Percentiles rank a stretch among this genome's conserved stretches.
Evolutionary conservation across 2,797 vertebrate species (phyloP).

Genomic region (Lepilemur septentrionalis): DNA sequence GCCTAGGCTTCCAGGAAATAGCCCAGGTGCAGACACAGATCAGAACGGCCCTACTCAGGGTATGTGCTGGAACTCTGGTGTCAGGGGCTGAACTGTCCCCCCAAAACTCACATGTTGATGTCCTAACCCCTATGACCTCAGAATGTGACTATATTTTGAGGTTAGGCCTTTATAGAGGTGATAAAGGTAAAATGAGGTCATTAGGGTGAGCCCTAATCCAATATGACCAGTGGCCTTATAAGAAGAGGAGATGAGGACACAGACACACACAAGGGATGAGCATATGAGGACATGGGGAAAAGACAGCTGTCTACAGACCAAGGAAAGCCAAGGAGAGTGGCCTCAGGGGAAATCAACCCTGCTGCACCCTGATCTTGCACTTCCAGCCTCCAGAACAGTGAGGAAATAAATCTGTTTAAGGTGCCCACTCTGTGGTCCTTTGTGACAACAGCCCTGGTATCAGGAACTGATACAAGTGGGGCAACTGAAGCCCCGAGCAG

Average conservation of each 20-base stretch:
- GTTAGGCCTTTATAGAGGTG: background rate
- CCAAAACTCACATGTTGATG: background rate
- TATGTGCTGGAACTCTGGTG: background rate
- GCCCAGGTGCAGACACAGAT: background rate
- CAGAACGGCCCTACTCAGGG: background rate
- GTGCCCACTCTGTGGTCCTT: background rate
- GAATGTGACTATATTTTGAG: background rate
- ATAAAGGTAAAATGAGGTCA: background rate
- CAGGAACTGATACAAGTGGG: background rate
- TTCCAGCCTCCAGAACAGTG: background rate
- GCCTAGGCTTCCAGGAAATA: background rate
- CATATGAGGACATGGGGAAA: background rate
- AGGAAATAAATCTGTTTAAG: background rate
- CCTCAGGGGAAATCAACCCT: background rate
- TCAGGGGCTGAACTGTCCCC: background rate
- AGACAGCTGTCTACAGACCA: fast-evolving
- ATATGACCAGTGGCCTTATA: background rate
- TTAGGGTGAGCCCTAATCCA: background rate
- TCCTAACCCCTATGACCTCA: background rate
- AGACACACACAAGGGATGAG: background rate
- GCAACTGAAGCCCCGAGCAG: background rate
- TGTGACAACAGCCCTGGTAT: background rate
- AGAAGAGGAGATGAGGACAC: background rate
- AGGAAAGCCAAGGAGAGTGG: background rate
- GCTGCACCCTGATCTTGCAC: background rate